phyloP scores from a whole-genome alignment of 2,797 vertebrate genomes.

The Brachyrhaphis roseni region DNA sequence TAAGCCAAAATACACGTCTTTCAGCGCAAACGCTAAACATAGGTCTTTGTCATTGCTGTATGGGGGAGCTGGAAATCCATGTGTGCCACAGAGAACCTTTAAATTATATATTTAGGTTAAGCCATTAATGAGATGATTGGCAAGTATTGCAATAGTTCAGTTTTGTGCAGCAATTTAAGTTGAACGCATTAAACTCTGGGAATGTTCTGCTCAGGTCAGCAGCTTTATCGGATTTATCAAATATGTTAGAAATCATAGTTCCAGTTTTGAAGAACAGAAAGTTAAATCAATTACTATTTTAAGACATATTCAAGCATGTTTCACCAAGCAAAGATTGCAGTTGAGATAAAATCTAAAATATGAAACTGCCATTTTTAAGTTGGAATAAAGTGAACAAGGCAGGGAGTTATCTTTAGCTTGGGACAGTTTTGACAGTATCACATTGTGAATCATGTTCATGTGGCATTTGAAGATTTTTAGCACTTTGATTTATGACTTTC shows the following conservation, averaged over 20 bases:
- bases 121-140: background rate
- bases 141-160: background rate
- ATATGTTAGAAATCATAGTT: background rate
- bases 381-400: conserved; percentile 6
- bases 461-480: conserved; percentile 40
- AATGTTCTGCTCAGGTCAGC: background rate
- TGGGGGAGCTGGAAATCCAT: background rate
- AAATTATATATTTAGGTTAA: background rate
- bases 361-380: background rate
- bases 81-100: background rate
- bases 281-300: background rate
- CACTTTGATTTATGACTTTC: conserved; percentile 39
- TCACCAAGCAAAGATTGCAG: background rate
- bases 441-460: conserved; percentile 33
- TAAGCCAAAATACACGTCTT: background rate
- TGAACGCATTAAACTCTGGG: background rate
- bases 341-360: background rate
- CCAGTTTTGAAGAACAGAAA: background rate
- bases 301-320: background rate
- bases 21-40: background rate
- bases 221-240: background rate
- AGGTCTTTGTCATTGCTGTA: background rate
- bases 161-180: background rate
- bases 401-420: conserved; percentile 26
- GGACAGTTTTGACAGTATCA: conserved; percentile 41